Base-by-base conservation (phyloP, 2,888 invertebrate species). In the Corythucha ciliata region DNA sequence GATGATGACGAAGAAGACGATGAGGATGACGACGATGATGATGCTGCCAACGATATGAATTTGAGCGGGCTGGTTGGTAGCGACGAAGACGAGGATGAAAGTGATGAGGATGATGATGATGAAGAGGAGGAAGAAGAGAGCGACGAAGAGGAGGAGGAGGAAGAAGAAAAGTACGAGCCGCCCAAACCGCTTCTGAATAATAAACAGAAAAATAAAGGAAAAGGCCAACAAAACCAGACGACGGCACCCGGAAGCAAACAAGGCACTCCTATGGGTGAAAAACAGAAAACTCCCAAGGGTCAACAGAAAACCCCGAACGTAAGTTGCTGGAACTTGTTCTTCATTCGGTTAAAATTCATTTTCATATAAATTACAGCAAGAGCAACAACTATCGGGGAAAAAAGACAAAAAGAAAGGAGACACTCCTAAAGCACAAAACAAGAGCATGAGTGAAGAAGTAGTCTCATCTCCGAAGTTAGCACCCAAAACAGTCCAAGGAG, bases 401-500 rank as follows among this genome's bases (percentile, higher is more conserved):
- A 61, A 61, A 44, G 58, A 58, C 16, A 60, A 60, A 42, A 56
- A 62, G 29, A 62, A 53, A 24, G 48, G 47, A 18, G 46, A 42
- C 14, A 33, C 37, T 2, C 20, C 20, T 4, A n/a, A 4, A 27
- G 29, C 1, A 16, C 46, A n/a, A n/a, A n/a, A n/a, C n/a, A n/a
- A n/a, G n/a, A n/a, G n/a, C n/a, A n/a, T n/a, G n/a, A n/a, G n/a
- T n/a, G 20, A 37, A 29, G 47, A 26, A 18, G 34, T 18, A 16
- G 16, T 36, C n/a, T 24, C 52, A 36, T 46, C 48, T 20, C 32
- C 37, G 44, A 61, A 57, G 41, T n/a, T n/a, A n/a, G n/a, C n/a
- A n/a, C n/a, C n/a, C n/a, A 58, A 75, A 59, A 66, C 70, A 0
- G 60, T 85, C 7, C 73, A 78, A 56, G 87, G 87, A n/a, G 92